Base-by-base conservation (phyloP, 2,113 vertebrate genomes). In the Ciconia boyciana region DNA sequence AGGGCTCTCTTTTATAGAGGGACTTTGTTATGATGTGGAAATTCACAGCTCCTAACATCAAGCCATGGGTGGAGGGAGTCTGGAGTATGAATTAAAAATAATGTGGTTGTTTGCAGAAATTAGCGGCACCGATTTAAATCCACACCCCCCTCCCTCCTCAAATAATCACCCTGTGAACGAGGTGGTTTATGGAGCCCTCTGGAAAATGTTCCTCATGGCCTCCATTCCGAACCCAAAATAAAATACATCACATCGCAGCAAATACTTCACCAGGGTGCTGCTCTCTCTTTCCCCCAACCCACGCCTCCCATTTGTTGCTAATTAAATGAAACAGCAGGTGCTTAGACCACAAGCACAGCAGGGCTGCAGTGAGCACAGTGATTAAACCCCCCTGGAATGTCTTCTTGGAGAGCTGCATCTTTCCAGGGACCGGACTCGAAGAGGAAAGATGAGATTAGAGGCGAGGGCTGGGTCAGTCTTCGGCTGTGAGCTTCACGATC, bases 271-370 rank as follows among this genome's bases (percentile, higher is more conserved):
- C 79, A 90, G 95, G 91, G 93, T 83, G 93, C 94, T 94, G 90
- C 86, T 89, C 91, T 57, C 89, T 94, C 79, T 83, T 62, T 64
- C 89, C 66, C 46, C 49, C 41, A 70, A 16, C 92, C 92, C 96
- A 91, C 31, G 83, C 95, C 96, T 96, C 97, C 95, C 96, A 93
- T 93, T 89, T 97, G 92, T 66, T 97, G 94, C 97, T 97, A 96
- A 97, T 97, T 97, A 97, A 96, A 91, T 76, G 89, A 88, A 92
- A 71, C 36, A 97, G 96, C 93, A 96, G 94, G 94, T 97, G 98
- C 94, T 97, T 41, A 92, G 96, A 97, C 96, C 96, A 97, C 95
- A 96, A 96, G 66, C 32, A 1, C 81, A 65, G 96, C 88, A 75
- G 29, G 36, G 89, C 68, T 80, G 85, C 74, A 95, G 82, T 0